Evolutionary conservation across 1,140 invertebrate species (phyloP).

Genomic region (Agrilus planipennis): DNA sequence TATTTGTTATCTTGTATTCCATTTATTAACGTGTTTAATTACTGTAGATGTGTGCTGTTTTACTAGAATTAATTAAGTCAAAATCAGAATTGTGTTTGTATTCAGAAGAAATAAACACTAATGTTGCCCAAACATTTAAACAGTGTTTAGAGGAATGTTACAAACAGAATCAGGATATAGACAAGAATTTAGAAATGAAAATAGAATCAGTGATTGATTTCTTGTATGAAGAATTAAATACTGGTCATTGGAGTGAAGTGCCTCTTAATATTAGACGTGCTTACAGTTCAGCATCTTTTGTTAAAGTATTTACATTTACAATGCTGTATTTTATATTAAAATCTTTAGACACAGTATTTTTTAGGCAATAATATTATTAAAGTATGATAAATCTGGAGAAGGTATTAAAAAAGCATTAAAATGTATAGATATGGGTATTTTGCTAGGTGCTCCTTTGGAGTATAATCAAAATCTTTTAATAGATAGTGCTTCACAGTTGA

Average conservation of each 20-base stretch:
- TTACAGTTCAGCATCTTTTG: conserved; percentile 33
- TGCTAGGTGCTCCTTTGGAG: conserved; percentile 62
- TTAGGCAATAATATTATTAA: conserved; percentile 2
- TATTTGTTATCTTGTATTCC: too few relatives aligned
- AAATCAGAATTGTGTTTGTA: too few relatives aligned
- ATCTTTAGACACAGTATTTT: not conserved
- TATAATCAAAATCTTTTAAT: conserved; percentile 39
- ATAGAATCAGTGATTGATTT: conserved; percentile 26
- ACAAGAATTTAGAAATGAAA: conserved; percentile 12
- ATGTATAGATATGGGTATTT: conserved; percentile 67
- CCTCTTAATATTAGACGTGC: conserved; percentile 24
- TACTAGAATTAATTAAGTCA: too few relatives aligned
- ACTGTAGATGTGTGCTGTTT: too few relatives aligned
- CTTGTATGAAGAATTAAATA: conserved; percentile 31
- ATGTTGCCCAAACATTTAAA: conserved; percentile 2
- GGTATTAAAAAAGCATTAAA: conserved; percentile 34
- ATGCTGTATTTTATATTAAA: too few relatives aligned
- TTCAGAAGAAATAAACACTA: too few relatives aligned
- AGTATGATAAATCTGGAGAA: not conserved
- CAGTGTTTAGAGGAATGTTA: not conserved
- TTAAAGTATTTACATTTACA: conserved; percentile 21
- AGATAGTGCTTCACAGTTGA: conserved; percentile 34
- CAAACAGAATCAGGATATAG: not conserved
- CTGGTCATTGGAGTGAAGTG: conserved; percentile 44
- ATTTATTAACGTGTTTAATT: too few relatives aligned